Conservation (phyloP, 1,140 invertebrate genomes). For the Acyrthosiphon pisum region DNA sequence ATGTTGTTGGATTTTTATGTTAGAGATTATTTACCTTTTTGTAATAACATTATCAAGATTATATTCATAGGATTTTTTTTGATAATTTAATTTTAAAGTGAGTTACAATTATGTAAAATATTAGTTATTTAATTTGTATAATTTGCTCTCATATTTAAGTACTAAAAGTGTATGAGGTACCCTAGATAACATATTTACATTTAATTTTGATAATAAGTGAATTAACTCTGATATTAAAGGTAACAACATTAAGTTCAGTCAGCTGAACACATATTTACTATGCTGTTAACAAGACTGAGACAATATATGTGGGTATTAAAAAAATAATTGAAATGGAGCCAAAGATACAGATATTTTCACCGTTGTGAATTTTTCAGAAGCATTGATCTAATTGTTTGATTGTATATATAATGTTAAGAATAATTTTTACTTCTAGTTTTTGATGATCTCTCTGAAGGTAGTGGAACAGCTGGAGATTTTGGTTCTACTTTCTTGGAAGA, state of each 20-base stretch:
- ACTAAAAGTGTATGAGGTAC: not conserved
- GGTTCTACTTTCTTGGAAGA: conserved; percentile 55
- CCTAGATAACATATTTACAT: not conserved
- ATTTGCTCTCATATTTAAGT: not conserved
- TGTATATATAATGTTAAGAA: not conserved
- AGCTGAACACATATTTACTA: not conserved
- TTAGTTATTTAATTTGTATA: not conserved
- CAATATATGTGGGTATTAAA: not conserved
- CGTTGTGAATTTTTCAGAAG: not conserved
- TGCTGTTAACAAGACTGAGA: not conserved
- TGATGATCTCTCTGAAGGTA: conserved; percentile 58
- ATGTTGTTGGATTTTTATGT: not conserved
- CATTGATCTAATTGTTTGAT: not conserved
- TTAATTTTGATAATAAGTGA: not conserved
- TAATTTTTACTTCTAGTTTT: conserved; percentile 60
- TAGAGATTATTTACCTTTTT: not conserved
- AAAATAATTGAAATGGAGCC: not conserved
- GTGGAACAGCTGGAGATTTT: conserved; percentile 53
- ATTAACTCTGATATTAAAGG: not conserved
- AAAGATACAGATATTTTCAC: not conserved
- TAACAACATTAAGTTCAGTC: not conserved
- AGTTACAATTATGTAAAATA: not conserved
- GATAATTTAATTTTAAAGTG: not conserved
- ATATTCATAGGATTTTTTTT: not conserved
- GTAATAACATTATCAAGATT: not conserved